Conservation (phyloP, 1,140 invertebrate species). For the Drosophila jambulina region DNA sequence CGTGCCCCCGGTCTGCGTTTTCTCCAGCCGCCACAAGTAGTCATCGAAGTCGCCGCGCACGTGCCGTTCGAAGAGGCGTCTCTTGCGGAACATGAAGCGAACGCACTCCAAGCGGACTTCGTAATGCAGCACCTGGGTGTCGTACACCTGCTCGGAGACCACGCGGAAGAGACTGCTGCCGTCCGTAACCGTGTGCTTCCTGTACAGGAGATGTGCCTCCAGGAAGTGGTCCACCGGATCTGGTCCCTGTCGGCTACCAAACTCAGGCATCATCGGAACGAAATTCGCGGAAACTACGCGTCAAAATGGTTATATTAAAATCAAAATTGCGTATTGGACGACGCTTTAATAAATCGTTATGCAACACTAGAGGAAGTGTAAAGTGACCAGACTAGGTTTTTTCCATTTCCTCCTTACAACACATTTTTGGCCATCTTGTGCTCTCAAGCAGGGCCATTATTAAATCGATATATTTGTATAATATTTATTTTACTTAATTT, state of each 20-base stretch:
- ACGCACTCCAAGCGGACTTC: constrained; percentile 90
- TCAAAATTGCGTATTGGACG: neutral
- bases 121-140: constrained; percentile 90
- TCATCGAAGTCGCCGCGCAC: constrained; percentile 86
- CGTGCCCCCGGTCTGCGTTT: constrained; percentile 89
- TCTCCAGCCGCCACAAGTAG: constrained; percentile 89
- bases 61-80: constrained; percentile 83
- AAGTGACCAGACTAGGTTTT: neutral
- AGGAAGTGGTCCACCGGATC: constrained; percentile 90
- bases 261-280: neutral
- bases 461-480: no score
- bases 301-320: neutral
- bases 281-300: neutral
- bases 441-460: no score
- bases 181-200: constrained; percentile 92
- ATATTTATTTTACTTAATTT: no score
- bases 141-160: constrained; percentile 93
- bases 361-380: neutral
- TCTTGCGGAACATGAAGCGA: constrained; percentile 88
- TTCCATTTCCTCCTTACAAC: no score
- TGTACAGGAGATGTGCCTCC: constrained; percentile 90
- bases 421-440: no score
- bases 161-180: constrained; percentile 92
- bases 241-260: neutral
- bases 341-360: neutral